A percentile compares a stretch with the other conserved stretches of the same genome.
phyloP scores from a whole-genome alignment of 2,113 vertebrate genomes.

The Apus apus region DNA sequence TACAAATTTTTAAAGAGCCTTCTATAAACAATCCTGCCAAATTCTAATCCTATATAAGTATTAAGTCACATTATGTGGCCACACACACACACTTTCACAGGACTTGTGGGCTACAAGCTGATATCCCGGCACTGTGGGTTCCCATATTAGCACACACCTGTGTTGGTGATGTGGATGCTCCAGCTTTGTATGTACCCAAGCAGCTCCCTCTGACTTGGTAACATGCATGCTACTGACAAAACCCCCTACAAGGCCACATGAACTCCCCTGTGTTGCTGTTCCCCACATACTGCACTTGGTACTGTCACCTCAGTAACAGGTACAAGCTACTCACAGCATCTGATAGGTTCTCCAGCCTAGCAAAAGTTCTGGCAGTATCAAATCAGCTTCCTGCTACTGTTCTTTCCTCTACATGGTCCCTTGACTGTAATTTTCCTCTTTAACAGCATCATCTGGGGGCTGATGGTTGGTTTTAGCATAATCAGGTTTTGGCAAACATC shows the following conservation, averaged over 20 bases:
- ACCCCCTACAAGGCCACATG: not conserved
- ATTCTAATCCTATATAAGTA: not conserved
- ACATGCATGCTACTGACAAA: not conserved
- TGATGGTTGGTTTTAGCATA: not conserved
- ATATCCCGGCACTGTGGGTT: not conserved
- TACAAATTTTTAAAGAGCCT: not conserved
- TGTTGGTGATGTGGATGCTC: not conserved
- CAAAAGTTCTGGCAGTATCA: not conserved
- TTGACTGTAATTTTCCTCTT: not conserved
- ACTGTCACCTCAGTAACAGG: not conserved
- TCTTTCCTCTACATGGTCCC: not conserved
- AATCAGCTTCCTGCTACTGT: not conserved
- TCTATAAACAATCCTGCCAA: not conserved
- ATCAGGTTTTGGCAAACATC: not conserved
- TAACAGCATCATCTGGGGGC: not conserved
- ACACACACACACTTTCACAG: not conserved
- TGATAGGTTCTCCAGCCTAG: not conserved
- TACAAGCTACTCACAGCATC: not conserved
- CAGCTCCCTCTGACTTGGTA: too few species aligned
- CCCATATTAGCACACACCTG: not conserved
- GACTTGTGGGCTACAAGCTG: not conserved
- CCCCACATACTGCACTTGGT: accelerated
- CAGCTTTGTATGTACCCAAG: not conserved
- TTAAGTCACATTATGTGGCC: not conserved
- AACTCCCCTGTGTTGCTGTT: accelerated